Evolutionary conservation across 2,797 vertebrate genomes (phyloP).

Genomic region (Eulemur mongoz): DNA sequence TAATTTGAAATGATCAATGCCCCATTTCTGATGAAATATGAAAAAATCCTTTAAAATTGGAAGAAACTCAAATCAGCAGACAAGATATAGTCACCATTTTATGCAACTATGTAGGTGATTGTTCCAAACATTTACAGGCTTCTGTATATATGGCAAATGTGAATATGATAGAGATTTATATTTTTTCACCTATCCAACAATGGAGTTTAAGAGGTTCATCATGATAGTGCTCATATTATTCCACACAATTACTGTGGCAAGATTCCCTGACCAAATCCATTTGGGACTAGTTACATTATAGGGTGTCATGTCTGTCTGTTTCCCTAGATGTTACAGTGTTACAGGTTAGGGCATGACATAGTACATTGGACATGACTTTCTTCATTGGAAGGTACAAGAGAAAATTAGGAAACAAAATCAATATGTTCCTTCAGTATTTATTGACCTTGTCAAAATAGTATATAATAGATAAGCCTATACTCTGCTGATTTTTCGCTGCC

Average conservation of each 20-base stretch:
- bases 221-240: neutral
- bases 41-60: neutral
- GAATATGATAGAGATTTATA: neutral
- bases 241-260: neutral
- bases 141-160: neutral
- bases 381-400: neutral
- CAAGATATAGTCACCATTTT: neutral
- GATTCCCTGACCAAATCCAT: neutral
- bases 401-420: constrained; percentile 56
- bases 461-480: neutral
- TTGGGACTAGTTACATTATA: neutral
- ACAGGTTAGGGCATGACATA: neutral
- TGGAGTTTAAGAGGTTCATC: neutral
- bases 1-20: neutral
- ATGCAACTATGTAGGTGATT: neutral
- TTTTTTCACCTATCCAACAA: neutral
- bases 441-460: constrained; percentile 32
- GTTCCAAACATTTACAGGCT: neutral
- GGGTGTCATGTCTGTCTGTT: neutral
- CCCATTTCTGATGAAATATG: neutral
- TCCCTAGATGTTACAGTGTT: neutral
- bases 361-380: neutral
- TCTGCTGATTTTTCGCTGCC: constrained; percentile 20
- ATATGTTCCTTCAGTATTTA: constrained; percentile 28
- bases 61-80: neutral